Percentiles rank a stretch among this genome's conserved stretches.
Conservation (phyloP, 2,797 vertebrate genomes). For the Cryptoprocta ferox region DNA sequence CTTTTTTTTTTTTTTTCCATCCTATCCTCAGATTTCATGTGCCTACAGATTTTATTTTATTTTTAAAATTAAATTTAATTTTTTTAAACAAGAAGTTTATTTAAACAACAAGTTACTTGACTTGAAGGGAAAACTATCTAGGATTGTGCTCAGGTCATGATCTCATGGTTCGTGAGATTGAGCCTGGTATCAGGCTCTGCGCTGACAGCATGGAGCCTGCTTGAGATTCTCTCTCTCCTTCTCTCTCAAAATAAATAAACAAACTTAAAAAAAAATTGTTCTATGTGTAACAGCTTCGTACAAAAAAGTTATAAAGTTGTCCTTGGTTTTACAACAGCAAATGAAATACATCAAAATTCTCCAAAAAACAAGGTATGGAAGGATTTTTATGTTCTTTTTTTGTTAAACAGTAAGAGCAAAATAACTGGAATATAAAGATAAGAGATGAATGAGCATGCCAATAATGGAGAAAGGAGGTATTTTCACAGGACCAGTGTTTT, state of each 20-base stretch:
- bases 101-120: conserved; percentile 94
- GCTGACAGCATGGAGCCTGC: no score
- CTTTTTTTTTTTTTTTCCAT: neutral
- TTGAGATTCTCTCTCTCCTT: no score
- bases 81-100: conserved; percentile 97
- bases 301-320: conserved; percentile 93
- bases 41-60: neutral
- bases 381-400: conserved; percentile 80
- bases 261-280: conserved; percentile 79
- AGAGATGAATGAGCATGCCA: conserved; percentile 88
- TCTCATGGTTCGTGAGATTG: no score
- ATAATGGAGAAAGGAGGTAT: conserved; percentile 84
- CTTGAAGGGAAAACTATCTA: conserved; percentile 92
- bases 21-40: neutral
- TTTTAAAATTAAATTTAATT: neutral
- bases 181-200: no score
- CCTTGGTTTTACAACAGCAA: conserved; percentile 89
- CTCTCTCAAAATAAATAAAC: no score
- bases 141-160: conserved; percentile 77
- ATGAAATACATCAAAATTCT: conserved; percentile 90
- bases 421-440: conserved; percentile 91
- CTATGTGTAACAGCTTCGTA: conserved; percentile 93
- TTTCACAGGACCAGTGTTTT: conserved; percentile 88
- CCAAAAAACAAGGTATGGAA: conserved; percentile 89
- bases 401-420: conserved; percentile 89